These are phyloP conservation scores for Luscinia megarhynchos DNA, from an alignment of 2,797 vertebrate species.

Conservation along the genomic window DNA sequence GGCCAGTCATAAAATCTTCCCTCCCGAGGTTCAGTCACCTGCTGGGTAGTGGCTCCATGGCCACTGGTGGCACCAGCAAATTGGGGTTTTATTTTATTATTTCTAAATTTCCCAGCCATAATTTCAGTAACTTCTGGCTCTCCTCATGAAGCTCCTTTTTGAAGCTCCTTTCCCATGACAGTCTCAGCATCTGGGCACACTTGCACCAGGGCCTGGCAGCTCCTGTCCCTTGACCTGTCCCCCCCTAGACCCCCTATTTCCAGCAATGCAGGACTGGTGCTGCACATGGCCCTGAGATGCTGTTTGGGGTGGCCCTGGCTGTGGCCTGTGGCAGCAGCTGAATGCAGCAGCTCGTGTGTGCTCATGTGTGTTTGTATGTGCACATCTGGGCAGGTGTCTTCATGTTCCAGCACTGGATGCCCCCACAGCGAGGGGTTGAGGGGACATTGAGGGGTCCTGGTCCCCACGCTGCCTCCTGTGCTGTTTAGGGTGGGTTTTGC, in stretches of 20 bases:
- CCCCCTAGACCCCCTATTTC: rapidly evolving
- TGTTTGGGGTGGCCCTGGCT: background rate
- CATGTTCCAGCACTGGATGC: background rate
- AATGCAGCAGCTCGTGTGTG: background rate
- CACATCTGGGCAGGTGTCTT: rapidly evolving
- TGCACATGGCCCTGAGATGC: rapidly evolving
- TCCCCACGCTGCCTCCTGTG: rapidly evolving
- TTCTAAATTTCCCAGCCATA: conserved; percentile 36
- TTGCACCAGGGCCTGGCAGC: rapidly evolving
- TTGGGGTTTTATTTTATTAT: conserved; percentile 21
- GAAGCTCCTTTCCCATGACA: background rate
- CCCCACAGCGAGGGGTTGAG: background rate
- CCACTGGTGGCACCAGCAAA: background rate
- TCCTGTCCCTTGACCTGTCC: background rate
- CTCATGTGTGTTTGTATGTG: rapidly evolving
- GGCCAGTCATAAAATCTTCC: background rate
- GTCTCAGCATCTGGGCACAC: background rate
- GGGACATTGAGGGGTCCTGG: background rate
- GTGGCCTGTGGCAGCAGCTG: background rate
- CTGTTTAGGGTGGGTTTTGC: background rate
- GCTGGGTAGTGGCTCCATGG: background rate
- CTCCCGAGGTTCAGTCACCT: background rate
- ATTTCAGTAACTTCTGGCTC: conserved; percentile 12
- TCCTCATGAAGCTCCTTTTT: rapidly evolving
- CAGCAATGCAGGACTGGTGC: rapidly evolving